Percentiles rank a stretch among this genome's conserved stretches.
These are phyloP conservation scores for Netelia virgata DNA, from an alignment of 2,888 invertebrate species.

Conservation along the genomic window DNA sequence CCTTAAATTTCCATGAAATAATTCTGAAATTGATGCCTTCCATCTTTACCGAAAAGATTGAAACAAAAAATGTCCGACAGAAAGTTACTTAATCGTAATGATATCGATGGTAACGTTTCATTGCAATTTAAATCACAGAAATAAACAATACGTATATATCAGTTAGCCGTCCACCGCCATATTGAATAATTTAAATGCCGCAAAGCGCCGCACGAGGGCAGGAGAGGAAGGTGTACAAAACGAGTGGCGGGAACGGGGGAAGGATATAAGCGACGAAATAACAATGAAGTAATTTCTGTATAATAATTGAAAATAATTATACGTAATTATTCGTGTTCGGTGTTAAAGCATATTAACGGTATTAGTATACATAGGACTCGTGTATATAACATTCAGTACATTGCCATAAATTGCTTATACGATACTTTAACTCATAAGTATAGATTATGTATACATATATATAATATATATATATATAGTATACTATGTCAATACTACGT, in stretches of 20 bases:
- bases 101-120: not conserved
- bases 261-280: not conserved
- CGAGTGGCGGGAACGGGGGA: not conserved
- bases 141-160: no score
- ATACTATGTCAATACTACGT: conserved; percentile 51
- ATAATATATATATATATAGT: conserved; percentile 22
- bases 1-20: no score
- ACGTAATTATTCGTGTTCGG: conserved; percentile 52
- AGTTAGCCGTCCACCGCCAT: not conserved
- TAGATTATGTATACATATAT: conserved; percentile 28
- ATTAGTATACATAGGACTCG: conserved; percentile 59
- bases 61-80: no score
- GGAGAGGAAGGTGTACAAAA: not conserved
- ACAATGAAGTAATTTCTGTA: not conserved
- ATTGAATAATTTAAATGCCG: not conserved
- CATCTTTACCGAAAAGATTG: no score
- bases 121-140: no score
- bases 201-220: not conserved
- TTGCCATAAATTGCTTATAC: conserved; percentile 60
- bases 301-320: conserved; percentile 56
- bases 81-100: no score
- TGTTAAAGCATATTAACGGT: conserved; percentile 54
- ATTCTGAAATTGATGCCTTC: no score
- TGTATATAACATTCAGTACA: conserved; percentile 66
- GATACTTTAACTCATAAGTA: conserved; percentile 47